Evolutionary conservation across 2,797 vertebrate genomes (phyloP).

Genomic region (Eulemur mongoz): DNA sequence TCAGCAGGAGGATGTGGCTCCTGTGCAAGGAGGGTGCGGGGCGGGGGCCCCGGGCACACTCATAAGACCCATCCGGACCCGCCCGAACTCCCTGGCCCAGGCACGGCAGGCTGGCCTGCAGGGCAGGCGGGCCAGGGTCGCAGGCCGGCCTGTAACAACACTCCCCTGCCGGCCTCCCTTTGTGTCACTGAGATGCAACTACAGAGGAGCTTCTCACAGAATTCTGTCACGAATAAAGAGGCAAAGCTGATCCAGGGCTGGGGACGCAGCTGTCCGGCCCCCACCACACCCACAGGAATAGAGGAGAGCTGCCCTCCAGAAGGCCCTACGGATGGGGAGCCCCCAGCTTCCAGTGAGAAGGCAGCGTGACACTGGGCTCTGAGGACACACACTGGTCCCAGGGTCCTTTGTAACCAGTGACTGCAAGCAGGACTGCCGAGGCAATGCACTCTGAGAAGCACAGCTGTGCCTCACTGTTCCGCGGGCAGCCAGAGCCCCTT

Average conservation of each 20-base stretch:
- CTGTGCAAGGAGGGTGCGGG: background rate
- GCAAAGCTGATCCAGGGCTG: background rate
- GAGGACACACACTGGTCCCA: background rate
- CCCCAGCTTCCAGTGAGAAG: background rate
- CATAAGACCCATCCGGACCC: background rate
- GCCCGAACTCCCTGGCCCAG: background rate
- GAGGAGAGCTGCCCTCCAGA: background rate
- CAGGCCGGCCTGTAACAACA: fast-evolving
- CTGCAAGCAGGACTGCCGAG: background rate
- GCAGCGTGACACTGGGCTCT: background rate
- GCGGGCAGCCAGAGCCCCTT: background rate
- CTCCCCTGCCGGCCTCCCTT: background rate
- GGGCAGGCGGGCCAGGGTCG: too few relatives aligned
- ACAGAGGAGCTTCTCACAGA: background rate
- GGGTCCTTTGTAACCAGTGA: background rate
- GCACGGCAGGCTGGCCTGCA: background rate
- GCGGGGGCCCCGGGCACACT: background rate
- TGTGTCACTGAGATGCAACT: background rate
- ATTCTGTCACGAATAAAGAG: background rate
- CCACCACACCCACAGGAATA: fast-evolving
- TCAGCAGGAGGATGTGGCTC: background rate
- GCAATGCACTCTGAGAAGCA: background rate
- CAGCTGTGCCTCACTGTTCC: fast-evolving
- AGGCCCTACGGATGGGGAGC: too few relatives aligned
- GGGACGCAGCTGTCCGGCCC: background rate